phyloP scores from a whole-genome alignment of 2,113 vertebrate species.

The Tretioscincus oriximinensis region DNA sequence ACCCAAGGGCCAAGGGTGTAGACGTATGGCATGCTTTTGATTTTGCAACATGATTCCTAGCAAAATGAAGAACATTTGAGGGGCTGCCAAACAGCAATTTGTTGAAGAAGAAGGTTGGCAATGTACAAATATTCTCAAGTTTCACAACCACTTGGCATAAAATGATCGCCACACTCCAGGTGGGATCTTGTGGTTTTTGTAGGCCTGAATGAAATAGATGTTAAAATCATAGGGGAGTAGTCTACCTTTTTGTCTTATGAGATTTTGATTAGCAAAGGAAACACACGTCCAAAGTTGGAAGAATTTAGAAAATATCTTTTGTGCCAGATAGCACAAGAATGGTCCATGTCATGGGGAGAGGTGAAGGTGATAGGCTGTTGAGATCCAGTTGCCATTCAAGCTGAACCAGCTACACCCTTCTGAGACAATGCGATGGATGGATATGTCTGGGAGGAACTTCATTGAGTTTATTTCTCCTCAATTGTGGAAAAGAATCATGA shows the following conservation, averaged over 20 bases:
- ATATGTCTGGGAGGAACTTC: not conserved
- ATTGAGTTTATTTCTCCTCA: not conserved
- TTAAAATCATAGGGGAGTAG: not conserved
- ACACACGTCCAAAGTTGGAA: not conserved
- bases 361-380: not conserved
- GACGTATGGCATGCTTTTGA: not conserved
- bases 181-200: not conserved
- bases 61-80: not conserved
- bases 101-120: not conserved
- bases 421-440: conserved; percentile 1
- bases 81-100: not conserved
- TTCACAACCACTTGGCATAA: not conserved
- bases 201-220: not conserved
- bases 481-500: not conserved
- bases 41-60: not conserved
- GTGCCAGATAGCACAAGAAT: conserved; percentile 7
- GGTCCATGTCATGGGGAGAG: not conserved
- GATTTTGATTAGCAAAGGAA: conserved; percentile 22
- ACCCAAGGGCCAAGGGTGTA: not conserved
- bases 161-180: not conserved
- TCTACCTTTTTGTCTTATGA: not conserved
- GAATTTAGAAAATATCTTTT: no score
- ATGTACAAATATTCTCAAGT: not conserved
- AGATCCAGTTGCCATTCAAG: not conserved
- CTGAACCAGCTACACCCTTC: not conserved